A percentile compares a stretch with the other conserved stretches of the same genome.
Conservation (phyloP, 1,140 invertebrate species). For the Drosophila paulistorum region DNA sequence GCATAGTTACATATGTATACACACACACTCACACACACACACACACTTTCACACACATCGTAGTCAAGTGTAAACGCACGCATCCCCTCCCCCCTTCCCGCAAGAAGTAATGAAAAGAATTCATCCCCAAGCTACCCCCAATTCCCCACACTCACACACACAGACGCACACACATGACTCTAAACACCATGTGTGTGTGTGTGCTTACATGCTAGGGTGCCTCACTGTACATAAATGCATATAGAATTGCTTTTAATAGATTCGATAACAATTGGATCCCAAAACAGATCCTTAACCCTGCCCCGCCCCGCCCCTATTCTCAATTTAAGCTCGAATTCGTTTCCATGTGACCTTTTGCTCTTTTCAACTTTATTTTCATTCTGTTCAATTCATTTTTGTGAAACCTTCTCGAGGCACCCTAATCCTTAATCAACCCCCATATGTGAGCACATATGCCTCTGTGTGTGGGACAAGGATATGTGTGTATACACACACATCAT, state of each 20-base stretch:
- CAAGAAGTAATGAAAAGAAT: neutral
- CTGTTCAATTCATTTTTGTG: slow-evolving; percentile 24
- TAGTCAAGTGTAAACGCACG: slow-evolving; percentile 54
- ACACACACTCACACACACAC: slow-evolving; percentile 32
- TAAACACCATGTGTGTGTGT: slow-evolving; percentile 22
- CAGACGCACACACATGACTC: slow-evolving; percentile 17
- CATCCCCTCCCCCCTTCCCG: slow-evolving; percentile 24
- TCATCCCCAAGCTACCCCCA: slow-evolving; percentile 31
- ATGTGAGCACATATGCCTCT: slow-evolving; percentile 19
- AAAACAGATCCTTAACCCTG: neutral
- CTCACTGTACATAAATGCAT: slow-evolving; percentile 35
- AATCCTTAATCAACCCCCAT: slow-evolving; percentile 36
- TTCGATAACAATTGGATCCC: neutral
- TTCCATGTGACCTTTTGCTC: neutral
- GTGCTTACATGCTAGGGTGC: slow-evolving; percentile 39
- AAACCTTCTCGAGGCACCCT: slow-evolving; percentile 36
- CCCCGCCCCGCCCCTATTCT: neutral
- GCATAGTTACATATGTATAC: slow-evolving; percentile 57
- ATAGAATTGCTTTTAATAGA: slow-evolving; percentile 21
- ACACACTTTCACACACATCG: slow-evolving; percentile 21
- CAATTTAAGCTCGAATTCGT: neutral
- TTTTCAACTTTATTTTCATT: neutral
- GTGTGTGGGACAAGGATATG: slow-evolving; percentile 49
- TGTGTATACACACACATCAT: slow-evolving; percentile 38
- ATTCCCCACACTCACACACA: slow-evolving; percentile 13